Evolutionary conservation across 2,888 invertebrate species (phyloP).

Genomic region (Agriopis leucophaearia): DNA sequence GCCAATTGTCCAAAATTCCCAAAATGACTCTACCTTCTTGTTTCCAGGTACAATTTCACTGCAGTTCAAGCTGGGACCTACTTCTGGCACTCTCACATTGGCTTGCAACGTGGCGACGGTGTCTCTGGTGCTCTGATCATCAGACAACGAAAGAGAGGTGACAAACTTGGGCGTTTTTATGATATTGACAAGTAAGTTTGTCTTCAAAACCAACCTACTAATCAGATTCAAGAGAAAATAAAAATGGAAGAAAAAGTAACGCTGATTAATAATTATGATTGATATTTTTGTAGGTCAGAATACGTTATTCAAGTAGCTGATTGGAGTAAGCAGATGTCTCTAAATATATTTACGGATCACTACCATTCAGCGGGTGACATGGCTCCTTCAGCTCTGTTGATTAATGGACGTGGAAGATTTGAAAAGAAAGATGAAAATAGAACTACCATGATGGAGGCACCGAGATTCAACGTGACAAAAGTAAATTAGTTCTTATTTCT

Average conservation of each 20-base stretch:
- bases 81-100: constrained; percentile 12
- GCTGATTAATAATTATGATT: too few species aligned
- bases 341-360: constrained; percentile 1
- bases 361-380: neutral
- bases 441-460: neutral
- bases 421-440: neutral
- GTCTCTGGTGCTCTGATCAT: constrained; percentile 5
- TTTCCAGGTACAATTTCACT: neutral
- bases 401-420: constrained; percentile 15
- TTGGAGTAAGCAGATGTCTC: neutral
- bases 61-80: constrained; percentile 10
- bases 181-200: neutral
- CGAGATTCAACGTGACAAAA: neutral
- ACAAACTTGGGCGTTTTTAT: neutral
- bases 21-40: too few species aligned
- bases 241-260: too few species aligned
- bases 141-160: neutral
- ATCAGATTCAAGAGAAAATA: too few species aligned
- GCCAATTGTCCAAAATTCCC: too few species aligned
- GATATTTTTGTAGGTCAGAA: neutral
- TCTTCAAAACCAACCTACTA: too few species aligned
- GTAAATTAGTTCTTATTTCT: neutral
- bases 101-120: constrained; percentile 11
- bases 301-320: constrained; percentile 4
- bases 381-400: neutral